Conservation (phyloP, 2,113 vertebrate genomes). For the Oxygymnocypris stewartii region DNA sequence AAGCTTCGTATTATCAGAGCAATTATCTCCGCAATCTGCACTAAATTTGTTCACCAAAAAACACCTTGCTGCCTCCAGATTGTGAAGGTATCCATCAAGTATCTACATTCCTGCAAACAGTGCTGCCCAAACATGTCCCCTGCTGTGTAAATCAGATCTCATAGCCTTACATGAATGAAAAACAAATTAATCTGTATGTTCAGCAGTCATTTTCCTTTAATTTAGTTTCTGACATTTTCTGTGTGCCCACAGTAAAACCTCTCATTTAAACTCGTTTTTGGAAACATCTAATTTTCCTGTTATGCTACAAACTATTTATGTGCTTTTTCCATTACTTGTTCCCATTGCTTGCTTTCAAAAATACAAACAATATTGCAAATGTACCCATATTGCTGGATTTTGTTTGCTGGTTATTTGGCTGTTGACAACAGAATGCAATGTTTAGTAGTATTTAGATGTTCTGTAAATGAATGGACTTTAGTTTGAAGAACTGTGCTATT, state of each 20-base stretch:
- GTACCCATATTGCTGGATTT: not conserved
- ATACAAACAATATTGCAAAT: not conserved
- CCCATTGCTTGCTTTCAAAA: not conserved
- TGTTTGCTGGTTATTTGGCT: not conserved
- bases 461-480: not conserved
- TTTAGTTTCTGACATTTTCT: not conserved
- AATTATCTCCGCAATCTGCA: not conserved
- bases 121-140: constrained; percentile 20
- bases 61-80: not conserved
- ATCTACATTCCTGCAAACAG: constrained; percentile 20
- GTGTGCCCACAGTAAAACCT: constrained; percentile 14
- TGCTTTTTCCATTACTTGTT: not conserved
- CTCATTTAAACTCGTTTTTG: not conserved
- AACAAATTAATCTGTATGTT: constrained; percentile 22
- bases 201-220: not conserved
- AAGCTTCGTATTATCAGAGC: not conserved
- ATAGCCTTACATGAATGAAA: not conserved
- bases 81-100: not conserved
- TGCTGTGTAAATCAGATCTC: constrained; percentile 26
- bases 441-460: not conserved
- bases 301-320: not conserved
- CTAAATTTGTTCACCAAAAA: constrained; percentile 12
- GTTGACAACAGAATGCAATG: no score
- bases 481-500: constrained; percentile 1
- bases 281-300: constrained; percentile 15